Base-by-base conservation (phyloP, 2,113 vertebrate genomes). In the Bungarus multicinctus region DNA sequence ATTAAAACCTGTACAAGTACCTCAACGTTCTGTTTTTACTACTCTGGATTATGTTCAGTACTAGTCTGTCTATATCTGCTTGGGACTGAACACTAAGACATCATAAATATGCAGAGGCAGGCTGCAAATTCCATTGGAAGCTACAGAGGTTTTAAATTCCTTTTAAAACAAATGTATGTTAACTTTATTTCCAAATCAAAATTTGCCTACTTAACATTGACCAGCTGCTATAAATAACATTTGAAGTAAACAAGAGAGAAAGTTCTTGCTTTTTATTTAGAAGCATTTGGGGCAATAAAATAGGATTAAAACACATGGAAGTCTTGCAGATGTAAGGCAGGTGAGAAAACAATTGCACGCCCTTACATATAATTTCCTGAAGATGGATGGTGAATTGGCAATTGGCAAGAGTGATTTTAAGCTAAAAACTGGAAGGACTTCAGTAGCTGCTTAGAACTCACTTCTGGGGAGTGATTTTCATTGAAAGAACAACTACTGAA, bases 151-250 rank as follows among this genome's bases (percentile, higher is more conserved):
- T 8, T 50, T 89, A 64, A 47, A 45, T 90, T 34, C 27, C 3
- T 0, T 92, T 88, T 25, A 87, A 87, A 94, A 93, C 89, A 88
- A 58, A 12, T 3, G 39, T 85, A 81, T 55, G 55, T 55, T 93
- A 85, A 45, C 30, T 23, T 20, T 89, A 55, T 69, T 93, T n/a
- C 60, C 87, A 52, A 81, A 93, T 50, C 93, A 94, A 64, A 69
- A 94, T 94, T 96, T 94, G 87, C 60, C 86, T 93, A 45, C n/a
- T 94, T n/a, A 92, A 16, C 91, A 12, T 91, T 85, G 92, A 93
- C 74, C 23, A 91, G 25, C 60, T 92, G 53, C 8, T 47, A 39
- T 81, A 39, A 39, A 39, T 81, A 81, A 81, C 69, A 81, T 22
- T 81, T 81, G 39, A 81, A 81, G 34, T 0, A 7, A 81, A 22